A percentile compares a stretch with the other conserved stretches of the same genome.
Evolutionary conservation across 2,888 invertebrate species (phyloP).

Genomic region (Atherix ibis): DNA sequence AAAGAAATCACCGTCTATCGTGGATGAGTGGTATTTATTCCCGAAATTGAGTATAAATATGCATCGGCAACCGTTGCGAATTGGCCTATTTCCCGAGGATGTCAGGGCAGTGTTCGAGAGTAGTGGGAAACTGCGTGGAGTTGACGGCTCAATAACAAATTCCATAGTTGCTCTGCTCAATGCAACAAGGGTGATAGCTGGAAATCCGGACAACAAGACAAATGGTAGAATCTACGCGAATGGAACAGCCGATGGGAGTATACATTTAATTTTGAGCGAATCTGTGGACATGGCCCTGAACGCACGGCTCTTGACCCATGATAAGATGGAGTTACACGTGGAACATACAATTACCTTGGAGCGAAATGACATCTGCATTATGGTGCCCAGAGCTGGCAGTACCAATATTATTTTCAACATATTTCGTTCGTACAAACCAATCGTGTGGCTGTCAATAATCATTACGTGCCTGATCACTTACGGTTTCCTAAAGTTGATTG

Average conservation of each 20-base stretch:
- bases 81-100: conserved; percentile 28
- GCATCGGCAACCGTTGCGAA: conserved; percentile 21
- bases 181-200: conserved; percentile 31
- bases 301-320: conserved; percentile 36
- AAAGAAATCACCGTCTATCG: conserved; percentile 12
- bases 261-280: conserved; percentile 17
- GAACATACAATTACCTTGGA: conserved; percentile 38
- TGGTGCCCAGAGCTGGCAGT: conserved; percentile 36
- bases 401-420: conserved; percentile 36
- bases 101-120: conserved; percentile 28
- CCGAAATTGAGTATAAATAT: conserved; percentile 22
- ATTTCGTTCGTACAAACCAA: conserved; percentile 22
- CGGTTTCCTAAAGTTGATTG: background rate
- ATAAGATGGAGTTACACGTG: conserved; percentile 34
- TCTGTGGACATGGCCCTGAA: conserved; percentile 36
- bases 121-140: conserved; percentile 22
- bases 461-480: background rate
- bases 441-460: conserved; percentile 18
- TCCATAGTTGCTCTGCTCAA: conserved; percentile 32
- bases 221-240: conserved; percentile 13
- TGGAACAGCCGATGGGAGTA: conserved; percentile 18
- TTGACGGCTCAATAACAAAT: conserved; percentile 30
- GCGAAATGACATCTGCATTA: conserved; percentile 40
- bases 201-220: conserved; percentile 13
- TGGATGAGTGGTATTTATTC: conserved; percentile 19